Conservation (phyloP, 2,888 invertebrate genomes). For the Ophion costatus region DNA sequence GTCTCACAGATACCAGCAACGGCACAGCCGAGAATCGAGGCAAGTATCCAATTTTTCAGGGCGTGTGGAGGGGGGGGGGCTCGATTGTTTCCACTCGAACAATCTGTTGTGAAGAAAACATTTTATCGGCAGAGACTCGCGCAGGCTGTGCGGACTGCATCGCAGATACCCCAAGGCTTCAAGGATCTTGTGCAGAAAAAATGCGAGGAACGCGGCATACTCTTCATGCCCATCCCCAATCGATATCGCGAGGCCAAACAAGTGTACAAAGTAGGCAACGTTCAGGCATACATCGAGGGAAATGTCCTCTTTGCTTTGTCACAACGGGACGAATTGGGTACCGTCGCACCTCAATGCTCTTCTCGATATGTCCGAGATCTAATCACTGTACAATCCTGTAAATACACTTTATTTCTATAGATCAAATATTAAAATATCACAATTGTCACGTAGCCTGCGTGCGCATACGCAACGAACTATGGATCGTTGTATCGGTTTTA, state of each 20-base stretch:
- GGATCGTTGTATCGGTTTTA: too few species aligned
- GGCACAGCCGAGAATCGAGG: conserved; percentile 82
- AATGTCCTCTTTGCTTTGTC: conserved; percentile 91
- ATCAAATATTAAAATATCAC: background rate
- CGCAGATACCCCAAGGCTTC: conserved; percentile 89
- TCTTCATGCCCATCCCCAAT: conserved; percentile 95
- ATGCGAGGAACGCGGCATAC: conserved; percentile 93
- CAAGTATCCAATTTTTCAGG: conserved; percentile 61
- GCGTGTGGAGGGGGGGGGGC: too few species aligned
- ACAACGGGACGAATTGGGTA: conserved; percentile 87
- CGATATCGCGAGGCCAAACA: conserved; percentile 94
- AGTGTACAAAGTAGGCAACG: conserved; percentile 91
- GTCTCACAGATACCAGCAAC: conserved; percentile 84
- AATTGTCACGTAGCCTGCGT: background rate
- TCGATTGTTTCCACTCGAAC: conserved; percentile 58
- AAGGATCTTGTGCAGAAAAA: conserved; percentile 92
- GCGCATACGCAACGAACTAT: too few species aligned
- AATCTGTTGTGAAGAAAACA: too few species aligned
- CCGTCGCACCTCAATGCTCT: conserved; percentile 88
- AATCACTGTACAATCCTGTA: conserved; percentile 40
- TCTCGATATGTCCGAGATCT: conserved; percentile 85
- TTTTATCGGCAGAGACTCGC: conserved; percentile 83
- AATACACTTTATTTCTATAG: conserved; percentile 49
- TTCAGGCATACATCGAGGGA: conserved; percentile 93
- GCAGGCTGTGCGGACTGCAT: conserved; percentile 86